These are phyloP conservation scores for Semicossyphus pulcher DNA, from an alignment of 2,113 vertebrate genomes.

Conservation along the genomic window DNA sequence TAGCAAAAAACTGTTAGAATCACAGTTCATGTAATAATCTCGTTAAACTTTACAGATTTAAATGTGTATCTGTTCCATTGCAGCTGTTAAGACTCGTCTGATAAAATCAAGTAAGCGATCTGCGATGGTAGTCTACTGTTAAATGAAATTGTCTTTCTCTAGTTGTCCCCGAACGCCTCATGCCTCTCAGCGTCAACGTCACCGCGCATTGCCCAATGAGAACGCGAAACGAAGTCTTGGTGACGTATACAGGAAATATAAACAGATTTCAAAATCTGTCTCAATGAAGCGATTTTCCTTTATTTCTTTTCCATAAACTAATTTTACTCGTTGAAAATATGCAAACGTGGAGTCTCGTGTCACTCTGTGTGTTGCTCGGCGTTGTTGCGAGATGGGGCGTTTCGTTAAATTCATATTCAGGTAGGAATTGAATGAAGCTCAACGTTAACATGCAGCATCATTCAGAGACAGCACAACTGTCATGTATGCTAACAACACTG, in stretches of 20 bases:
- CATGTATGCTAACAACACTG: too few species aligned
- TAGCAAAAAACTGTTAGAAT: not conserved
- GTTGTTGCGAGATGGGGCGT: slow-evolving; percentile 92
- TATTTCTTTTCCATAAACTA: not conserved
- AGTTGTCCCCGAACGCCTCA: slow-evolving; percentile 21
- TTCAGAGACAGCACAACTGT: too few species aligned
- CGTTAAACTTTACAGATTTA: not conserved
- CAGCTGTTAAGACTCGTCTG: not conserved
- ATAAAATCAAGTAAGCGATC: too few species aligned
- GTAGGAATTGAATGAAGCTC: slow-evolving; percentile 72
- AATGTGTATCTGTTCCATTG: rapidly evolving
- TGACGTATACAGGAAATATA: slow-evolving; percentile 74
- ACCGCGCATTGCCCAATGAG: slow-evolving; percentile 56
- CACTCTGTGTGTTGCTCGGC: slow-evolving; percentile 84
- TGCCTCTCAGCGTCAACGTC: not conserved
- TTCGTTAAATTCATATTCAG: slow-evolving; percentile 95
- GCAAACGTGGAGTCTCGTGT: slow-evolving; percentile 88
- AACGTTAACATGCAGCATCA: not conserved
- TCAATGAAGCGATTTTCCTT: slow-evolving; percentile 8
- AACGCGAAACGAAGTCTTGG: slow-evolving; percentile 34
- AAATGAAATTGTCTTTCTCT: not conserved
- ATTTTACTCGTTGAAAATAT: slow-evolving; percentile 69
- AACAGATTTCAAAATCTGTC: slow-evolving; percentile 1
- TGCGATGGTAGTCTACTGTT: too few species aligned
- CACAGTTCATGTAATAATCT: too few species aligned